Conservation (phyloP, 35 echinoderm and acorn worm genomes). For the Chiridota heheva region DNA sequence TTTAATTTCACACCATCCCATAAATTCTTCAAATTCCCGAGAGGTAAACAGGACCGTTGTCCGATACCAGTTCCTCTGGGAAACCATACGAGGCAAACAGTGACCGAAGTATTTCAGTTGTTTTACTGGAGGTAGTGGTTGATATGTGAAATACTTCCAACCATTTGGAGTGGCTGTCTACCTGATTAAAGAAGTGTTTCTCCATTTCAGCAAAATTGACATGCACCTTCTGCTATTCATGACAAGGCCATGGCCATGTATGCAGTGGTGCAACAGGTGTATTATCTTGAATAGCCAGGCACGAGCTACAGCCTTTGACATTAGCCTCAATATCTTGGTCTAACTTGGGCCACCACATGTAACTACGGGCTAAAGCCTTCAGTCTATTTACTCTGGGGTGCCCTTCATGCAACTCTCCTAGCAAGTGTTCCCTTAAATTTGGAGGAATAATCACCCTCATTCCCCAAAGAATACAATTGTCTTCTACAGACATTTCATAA, state of each 20-base stretch:
- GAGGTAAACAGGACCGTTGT: slow-evolving; percentile 79
- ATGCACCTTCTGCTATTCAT: slow-evolving; percentile 48
- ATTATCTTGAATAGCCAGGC: slow-evolving; percentile 4
- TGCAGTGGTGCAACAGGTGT: slow-evolving; percentile 43
- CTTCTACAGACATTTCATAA: slow-evolving; percentile 50
- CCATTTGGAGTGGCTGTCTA: slow-evolving; percentile 65
- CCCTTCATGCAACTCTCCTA: slow-evolving; percentile 57
- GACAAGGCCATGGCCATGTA: slow-evolving; percentile 29
- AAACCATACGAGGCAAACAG: slow-evolving; percentile 67
- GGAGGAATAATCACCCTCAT: slow-evolving; percentile 52
- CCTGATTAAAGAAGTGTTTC: slow-evolving; percentile 29
- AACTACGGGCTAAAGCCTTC: slow-evolving; percentile 55
- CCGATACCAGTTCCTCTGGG: slow-evolving; percentile 51
- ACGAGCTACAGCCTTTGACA: slow-evolving; percentile 34
- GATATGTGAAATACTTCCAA: slow-evolving; percentile 35
- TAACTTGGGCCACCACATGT: slow-evolving; percentile 56
- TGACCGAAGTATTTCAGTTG: slow-evolving; percentile 32
- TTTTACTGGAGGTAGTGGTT: slow-evolving; percentile 43
- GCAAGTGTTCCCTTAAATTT: slow-evolving; percentile 11
- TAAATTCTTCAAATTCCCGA: slow-evolving; percentile 31
- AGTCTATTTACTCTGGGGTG: slow-evolving; percentile 53
- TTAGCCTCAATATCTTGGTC: slow-evolving; percentile 55
- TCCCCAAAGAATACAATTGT: slow-evolving; percentile 60
- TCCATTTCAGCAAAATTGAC: slow-evolving; percentile 51
- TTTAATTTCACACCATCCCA: slow-evolving; percentile 40